These are phyloP conservation scores for Lepus europaeus DNA, from an alignment of 2,113 vertebrate genomes.

Conservation along the genomic window DNA sequence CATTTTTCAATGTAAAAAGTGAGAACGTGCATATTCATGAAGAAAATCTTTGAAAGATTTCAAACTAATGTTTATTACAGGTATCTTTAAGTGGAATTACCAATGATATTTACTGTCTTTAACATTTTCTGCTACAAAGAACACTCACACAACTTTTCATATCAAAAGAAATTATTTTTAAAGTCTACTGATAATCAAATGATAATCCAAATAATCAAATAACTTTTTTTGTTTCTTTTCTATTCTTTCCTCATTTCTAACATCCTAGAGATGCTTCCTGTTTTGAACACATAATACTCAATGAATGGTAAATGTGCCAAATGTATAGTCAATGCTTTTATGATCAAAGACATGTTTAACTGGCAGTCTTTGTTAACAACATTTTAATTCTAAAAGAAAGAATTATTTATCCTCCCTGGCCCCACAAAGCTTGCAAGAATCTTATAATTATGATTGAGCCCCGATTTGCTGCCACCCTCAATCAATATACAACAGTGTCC, in stretches of 20 bases:
- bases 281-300: background rate
- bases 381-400: background rate
- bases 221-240: conserved; percentile 23
- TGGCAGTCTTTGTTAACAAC: conserved; percentile 6
- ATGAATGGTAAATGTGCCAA: background rate
- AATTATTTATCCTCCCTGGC: too few relatives aligned
- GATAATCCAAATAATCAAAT: conserved; percentile 39
- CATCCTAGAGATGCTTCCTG: background rate
- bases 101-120: background rate
- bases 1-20: background rate
- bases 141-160: background rate
- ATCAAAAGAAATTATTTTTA: conserved; percentile 17
- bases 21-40: background rate
- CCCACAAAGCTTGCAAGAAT: background rate
- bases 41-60: background rate
- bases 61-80: conserved; percentile 1
- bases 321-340: background rate
- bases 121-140: background rate
- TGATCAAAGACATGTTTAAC: conserved; percentile 1
- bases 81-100: background rate
- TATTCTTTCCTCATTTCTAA: conserved; percentile 26
- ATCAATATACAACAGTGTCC: conserved; percentile 6
- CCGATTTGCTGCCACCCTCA: background rate
- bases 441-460: background rate
- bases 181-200: conserved; percentile 45